Evolutionary conservation across 2,888 invertebrate species (phyloP).

Genomic region (Julus scanicus): DNA sequence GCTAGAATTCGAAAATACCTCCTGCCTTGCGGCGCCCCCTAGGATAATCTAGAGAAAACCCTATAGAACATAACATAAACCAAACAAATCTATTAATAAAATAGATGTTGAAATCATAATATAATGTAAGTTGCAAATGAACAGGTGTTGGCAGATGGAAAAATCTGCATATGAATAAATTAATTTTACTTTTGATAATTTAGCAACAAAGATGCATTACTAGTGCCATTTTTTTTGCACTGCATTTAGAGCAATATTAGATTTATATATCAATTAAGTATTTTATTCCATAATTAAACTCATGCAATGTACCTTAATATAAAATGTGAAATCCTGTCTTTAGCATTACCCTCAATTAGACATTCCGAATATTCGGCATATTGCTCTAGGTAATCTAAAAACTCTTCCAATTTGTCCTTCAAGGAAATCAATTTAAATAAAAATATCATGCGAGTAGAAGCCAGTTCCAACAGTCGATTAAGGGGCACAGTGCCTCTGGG

Average conservation of each 20-base stretch:
- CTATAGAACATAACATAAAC: no score
- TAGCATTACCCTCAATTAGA: constrained; percentile 46
- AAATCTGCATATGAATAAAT: no score
- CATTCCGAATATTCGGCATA: constrained; percentile 9
- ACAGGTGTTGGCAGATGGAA: no score
- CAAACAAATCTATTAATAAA: no score
- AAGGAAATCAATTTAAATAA: neutral
- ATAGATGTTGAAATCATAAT: no score
- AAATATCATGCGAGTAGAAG: neutral
- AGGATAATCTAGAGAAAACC: no score
- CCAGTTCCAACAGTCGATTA: constrained; percentile 22
- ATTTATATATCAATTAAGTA: no score
- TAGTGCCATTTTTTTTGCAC: no score
- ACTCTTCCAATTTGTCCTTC: neutral
- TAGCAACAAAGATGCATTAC: neutral
- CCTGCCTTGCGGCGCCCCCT: no score
- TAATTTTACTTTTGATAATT: neutral
- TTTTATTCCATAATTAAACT: neutral
- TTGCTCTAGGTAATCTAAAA: neutral
- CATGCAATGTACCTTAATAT: constrained; percentile 38
- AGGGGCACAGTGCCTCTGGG: neutral
- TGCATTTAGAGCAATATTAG: no score
- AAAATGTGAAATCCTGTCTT: constrained; percentile 38
- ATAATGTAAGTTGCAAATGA: no score
- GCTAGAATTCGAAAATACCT: no score